Evolutionary conservation across 2,888 invertebrate species (phyloP), one percentile per base, ranked within the genome.

Genomic region (Antitype chi): DNA sequence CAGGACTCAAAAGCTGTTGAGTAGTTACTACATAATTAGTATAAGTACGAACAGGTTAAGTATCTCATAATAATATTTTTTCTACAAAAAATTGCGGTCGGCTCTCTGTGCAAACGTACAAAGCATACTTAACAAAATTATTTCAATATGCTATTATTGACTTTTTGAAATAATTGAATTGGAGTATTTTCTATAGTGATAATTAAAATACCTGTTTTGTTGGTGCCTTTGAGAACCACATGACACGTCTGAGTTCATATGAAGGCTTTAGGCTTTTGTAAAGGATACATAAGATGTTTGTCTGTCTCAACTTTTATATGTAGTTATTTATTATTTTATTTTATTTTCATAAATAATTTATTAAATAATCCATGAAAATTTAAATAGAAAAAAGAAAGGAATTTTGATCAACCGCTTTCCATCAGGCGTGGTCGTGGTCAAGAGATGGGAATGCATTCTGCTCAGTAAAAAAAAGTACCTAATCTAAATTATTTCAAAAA

Each of bases 61-160:
- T 84, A 80, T 68, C 76, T 71, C 69, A n/a, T 70, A 76, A 71
- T 78, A 38, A 70, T 64, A 64, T 84, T 80, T 82, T 84, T 80
- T 78, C 63, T 32, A 74, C 64, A 78, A 78, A 70, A 75, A 17
- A 32, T 64, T 88, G 89, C 71, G 88, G 88, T 88, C 53, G 59
- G 66, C 88, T 43, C 86, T 49, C 74, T 85, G 88, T 88, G 82
- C 81, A 52, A 70, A 67, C 60, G 63, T 72, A 84, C 82, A 84
- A 89, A 79, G 71, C 75, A 28, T 77, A 83, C 76, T 81, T 76
- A 82, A 78, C 69, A 69, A 76, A 84, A 89, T 84, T 76, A 80
- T 83, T 87, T 83, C 88, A 86, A 85, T 86, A 78, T 49, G 43
- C 20, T 76, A 74, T 87, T 84, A 88, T 88, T 89, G 86, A 88